Conservation (phyloP, 2,888 invertebrate species). For the Brachynemurus nebulosus region DNA sequence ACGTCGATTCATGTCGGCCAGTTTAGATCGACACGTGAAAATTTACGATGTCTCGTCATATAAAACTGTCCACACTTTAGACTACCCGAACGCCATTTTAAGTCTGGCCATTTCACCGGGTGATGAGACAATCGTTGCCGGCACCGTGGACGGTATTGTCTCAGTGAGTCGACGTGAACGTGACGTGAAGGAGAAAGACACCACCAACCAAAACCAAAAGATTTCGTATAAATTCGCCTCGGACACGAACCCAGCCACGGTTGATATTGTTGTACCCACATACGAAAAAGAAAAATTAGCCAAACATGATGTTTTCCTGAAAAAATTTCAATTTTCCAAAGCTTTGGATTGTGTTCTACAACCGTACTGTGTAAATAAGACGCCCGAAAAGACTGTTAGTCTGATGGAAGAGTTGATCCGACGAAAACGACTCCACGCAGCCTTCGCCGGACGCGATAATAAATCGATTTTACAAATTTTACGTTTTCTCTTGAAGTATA, state of each 20-base stretch:
- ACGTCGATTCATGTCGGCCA: conserved; percentile 72
- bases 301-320: conserved; percentile 55
- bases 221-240: conserved; percentile 38
- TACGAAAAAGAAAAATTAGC: conserved; percentile 31
- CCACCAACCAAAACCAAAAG: too few species aligned
- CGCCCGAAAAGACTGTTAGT: conserved; percentile 64
- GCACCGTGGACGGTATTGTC: conserved; percentile 85
- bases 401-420: conserved; percentile 78
- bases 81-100: conserved; percentile 81
- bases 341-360: conserved; percentile 60
- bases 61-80: conserved; percentile 74
- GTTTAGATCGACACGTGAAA: conserved; percentile 87
- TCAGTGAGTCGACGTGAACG: conserved; percentile 66
- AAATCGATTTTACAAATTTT: conserved; percentile 51
- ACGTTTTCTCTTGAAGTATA: conserved; percentile 57
- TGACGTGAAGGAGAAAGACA: conserved; percentile 27
- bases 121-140: conserved; percentile 78
- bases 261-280: conserved; percentile 40
- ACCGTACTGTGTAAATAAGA: conserved; percentile 41
- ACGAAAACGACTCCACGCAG: conserved; percentile 60
- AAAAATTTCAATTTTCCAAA: conserved; percentile 69
- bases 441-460: conserved; percentile 58
- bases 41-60: conserved; percentile 79
- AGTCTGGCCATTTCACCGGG: conserved; percentile 62
- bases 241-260: conserved; percentile 25